Evolutionary conservation across 2,888 invertebrate genomes (phyloP).

Genomic region (Tortrix viridana): DNA sequence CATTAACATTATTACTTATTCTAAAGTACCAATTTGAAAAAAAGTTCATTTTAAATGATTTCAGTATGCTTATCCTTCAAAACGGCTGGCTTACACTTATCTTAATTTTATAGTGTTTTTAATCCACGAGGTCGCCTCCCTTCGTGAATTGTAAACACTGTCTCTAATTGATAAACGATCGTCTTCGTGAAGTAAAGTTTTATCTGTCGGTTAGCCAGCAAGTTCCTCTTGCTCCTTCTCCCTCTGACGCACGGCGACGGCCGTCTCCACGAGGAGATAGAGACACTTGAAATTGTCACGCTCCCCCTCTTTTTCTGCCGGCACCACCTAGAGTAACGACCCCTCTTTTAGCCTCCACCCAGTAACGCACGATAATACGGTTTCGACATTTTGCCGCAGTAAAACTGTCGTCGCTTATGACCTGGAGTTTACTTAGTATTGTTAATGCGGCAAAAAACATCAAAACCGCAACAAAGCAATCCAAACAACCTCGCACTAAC

Average conservation of each 20-base stretch:
- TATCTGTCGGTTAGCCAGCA: not conserved
- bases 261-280: slow-evolving; percentile 72
- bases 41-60: not conserved
- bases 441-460: not conserved
- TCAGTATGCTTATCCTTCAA: not conserved
- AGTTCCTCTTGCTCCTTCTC: slow-evolving; percentile 64
- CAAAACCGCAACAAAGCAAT: slow-evolving; percentile 34
- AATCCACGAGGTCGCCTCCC: no score
- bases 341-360: slow-evolving; percentile 35
- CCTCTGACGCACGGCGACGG: slow-evolving; percentile 70
- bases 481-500: not conserved
- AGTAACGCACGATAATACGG: slow-evolving; percentile 30
- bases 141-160: no score
- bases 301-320: slow-evolving; percentile 51
- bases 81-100: slow-evolving; percentile 1
- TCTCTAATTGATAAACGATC: no score
- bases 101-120: no score
- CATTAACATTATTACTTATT: slow-evolving; percentile 29
- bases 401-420: no score
- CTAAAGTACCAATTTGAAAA: slow-evolving; percentile 13
- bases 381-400: not conserved
- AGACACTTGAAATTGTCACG: slow-evolving; percentile 71
- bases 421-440: no score
- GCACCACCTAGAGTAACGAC: slow-evolving; percentile 67
- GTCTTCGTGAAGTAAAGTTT: no score